Conservation (phyloP, 1,140 invertebrate genomes). For the Gonatopus flavifemur region DNA sequence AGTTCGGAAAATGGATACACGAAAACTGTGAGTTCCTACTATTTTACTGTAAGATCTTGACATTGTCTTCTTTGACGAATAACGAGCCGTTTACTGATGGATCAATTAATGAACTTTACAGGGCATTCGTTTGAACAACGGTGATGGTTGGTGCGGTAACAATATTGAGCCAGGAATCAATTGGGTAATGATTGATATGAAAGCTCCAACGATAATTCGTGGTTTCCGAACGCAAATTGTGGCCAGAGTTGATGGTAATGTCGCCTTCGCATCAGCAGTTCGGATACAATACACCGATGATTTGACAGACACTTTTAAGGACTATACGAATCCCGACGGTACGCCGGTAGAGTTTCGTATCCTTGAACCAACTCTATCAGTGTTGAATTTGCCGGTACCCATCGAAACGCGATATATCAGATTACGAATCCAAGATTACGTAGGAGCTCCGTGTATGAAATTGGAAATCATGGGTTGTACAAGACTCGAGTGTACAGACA, state of each 20-base stretch:
- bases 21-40: constrained; percentile 67
- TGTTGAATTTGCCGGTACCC: constrained; percentile 85
- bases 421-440: constrained; percentile 88
- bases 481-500: constrained; percentile 84
- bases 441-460: constrained; percentile 85
- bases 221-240: constrained; percentile 90
- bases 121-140: constrained; percentile 79
- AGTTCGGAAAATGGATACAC: constrained; percentile 77
- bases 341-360: constrained; percentile 91
- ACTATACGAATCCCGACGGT: constrained; percentile 88
- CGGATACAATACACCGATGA: constrained; percentile 86
- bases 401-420: constrained; percentile 89
- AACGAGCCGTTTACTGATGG: no score
- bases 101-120: constrained; percentile 39
- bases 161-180: constrained; percentile 81
- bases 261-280: constrained; percentile 86
- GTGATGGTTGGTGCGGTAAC: constrained; percentile 87
- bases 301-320: constrained; percentile 84
- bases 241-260: constrained; percentile 71
- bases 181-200: constrained; percentile 85
- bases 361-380: constrained; percentile 81
- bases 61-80: not conserved
- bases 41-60: not conserved
- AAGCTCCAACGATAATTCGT: constrained; percentile 85
- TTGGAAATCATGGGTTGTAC: constrained; percentile 93